These are phyloP conservation scores for Lophura nycthemera DNA, from an alignment of 2,113 vertebrate species.

Conservation along the genomic window DNA sequence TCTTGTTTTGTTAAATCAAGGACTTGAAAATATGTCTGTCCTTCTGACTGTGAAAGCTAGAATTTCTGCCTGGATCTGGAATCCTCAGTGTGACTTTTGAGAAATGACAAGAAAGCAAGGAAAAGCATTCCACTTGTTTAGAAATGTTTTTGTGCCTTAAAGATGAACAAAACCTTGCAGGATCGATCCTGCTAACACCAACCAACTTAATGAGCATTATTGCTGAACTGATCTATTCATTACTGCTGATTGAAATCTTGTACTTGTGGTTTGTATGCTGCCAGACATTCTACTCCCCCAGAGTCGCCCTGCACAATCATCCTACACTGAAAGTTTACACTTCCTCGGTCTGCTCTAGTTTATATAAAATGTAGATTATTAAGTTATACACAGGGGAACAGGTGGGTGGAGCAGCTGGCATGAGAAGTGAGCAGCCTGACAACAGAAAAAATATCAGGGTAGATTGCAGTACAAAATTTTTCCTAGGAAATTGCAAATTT, in stretches of 20 bases:
- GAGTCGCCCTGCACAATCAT: conserved; percentile 49
- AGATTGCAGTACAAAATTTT: conserved; percentile 68
- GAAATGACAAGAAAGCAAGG: neutral
- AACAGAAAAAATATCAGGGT: conserved; percentile 64
- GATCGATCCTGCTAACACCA: neutral
- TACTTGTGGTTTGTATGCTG: conserved; percentile 47
- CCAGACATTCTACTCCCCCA: conserved; percentile 61
- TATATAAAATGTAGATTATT: conserved; percentile 75
- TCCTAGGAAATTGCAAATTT: conserved; percentile 73
- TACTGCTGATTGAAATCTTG: conserved; percentile 39
- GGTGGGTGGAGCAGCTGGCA: conserved; percentile 80
- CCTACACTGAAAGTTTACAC: conserved; percentile 63
- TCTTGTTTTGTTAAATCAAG: neutral
- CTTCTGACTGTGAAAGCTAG: neutral
- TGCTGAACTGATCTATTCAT: conserved; percentile 20
- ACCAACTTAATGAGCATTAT: conserved; percentile 1
- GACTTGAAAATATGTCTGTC: neutral
- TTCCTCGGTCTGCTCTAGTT: conserved; percentile 69
- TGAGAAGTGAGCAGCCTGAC: conserved; percentile 80
- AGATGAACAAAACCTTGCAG: conserved; percentile 8
- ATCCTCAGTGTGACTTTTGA: neutral
- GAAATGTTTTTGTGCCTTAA: neutral
- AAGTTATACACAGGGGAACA: conserved; percentile 72
- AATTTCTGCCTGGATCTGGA: neutral
- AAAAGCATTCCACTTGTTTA: neutral